Evolutionary conservation across 2,113 vertebrate genomes (phyloP).

Genomic region (Saiga tatarica): DNA sequence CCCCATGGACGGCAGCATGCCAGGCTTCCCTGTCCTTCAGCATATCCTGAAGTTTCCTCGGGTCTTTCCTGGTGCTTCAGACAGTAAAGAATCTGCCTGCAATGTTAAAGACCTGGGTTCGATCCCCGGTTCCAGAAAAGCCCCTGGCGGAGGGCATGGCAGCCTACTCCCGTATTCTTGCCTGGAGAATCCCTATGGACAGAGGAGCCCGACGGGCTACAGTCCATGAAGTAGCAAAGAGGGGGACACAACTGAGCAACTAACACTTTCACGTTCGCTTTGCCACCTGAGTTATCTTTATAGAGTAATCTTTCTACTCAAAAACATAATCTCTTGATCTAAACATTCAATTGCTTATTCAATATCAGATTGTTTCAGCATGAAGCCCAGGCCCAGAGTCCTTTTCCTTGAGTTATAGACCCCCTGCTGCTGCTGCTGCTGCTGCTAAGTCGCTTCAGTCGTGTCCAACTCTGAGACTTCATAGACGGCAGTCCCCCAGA

Average conservation of each 20-base stretch:
- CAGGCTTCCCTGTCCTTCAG: neutral
- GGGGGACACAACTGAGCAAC: neutral
- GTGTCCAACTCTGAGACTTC: fast-evolving
- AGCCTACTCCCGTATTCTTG: neutral
- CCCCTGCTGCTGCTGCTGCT: neutral
- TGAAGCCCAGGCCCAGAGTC: neutral
- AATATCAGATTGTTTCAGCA: neutral
- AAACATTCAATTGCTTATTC: neutral
- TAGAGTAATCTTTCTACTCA: neutral
- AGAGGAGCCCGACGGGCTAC: neutral
- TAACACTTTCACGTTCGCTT: neutral
- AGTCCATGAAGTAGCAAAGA: neutral
- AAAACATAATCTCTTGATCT: neutral
- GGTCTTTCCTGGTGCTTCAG: too few relatives aligned
- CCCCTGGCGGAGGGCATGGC: too few relatives aligned
- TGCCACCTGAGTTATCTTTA: neutral
- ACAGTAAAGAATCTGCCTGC: too few relatives aligned
- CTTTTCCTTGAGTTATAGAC: neutral
- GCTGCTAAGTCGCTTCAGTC: neutral
- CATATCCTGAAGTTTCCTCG: too few relatives aligned
- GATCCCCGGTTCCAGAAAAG: neutral
- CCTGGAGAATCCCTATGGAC: neutral
- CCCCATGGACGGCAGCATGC: neutral
- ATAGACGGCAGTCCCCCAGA: neutral
- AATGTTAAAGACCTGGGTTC: too few relatives aligned